Evolutionary conservation across 2,113 vertebrate genomes (phyloP).

Genomic region (Pelodiscus sinensis): DNA sequence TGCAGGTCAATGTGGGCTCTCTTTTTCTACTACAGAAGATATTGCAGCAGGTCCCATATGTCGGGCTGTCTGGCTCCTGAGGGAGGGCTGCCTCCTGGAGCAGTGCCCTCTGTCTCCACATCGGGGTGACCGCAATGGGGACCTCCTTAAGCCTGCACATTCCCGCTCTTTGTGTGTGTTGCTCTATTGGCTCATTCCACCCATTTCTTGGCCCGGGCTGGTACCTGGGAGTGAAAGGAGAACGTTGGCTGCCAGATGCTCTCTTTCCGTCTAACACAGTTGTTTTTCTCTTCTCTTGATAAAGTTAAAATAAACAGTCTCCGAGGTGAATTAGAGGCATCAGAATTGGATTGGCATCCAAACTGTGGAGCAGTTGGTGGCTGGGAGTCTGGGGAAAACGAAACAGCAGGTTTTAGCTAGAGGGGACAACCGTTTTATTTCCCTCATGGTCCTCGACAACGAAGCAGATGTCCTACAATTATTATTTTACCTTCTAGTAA

Average conservation of each 20-base stretch:
- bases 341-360: constrained; percentile 82
- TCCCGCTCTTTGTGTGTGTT: neutral
- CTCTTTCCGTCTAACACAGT: constrained; percentile 63
- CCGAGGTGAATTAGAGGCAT: constrained; percentile 73
- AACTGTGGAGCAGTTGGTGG: constrained; percentile 82
- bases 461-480: constrained; percentile 85
- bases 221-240: constrained; percentile 10
- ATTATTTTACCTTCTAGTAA: constrained; percentile 83
- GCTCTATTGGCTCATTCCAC: neutral
- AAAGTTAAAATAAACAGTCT: constrained; percentile 83
- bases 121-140: neutral
- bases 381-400: constrained; percentile 76
- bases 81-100: neutral
- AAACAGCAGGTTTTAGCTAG: constrained; percentile 86
- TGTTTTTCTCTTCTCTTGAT: constrained; percentile 77
- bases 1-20: neutral
- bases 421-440: constrained; percentile 88
- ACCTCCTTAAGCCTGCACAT: neutral
- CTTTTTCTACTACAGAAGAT: neutral
- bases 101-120: neutral
- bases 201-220: neutral
- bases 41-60: no score
- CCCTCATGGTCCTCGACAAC: constrained; percentile 84
- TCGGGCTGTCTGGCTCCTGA: neutral
- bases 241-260: constrained; percentile 59